A percentile compares a stretch with the other conserved stretches of the same genome.
These are phyloP conservation scores for Apamea anceps DNA, from an alignment of 2,888 invertebrate genomes.

Conservation along the genomic window DNA sequence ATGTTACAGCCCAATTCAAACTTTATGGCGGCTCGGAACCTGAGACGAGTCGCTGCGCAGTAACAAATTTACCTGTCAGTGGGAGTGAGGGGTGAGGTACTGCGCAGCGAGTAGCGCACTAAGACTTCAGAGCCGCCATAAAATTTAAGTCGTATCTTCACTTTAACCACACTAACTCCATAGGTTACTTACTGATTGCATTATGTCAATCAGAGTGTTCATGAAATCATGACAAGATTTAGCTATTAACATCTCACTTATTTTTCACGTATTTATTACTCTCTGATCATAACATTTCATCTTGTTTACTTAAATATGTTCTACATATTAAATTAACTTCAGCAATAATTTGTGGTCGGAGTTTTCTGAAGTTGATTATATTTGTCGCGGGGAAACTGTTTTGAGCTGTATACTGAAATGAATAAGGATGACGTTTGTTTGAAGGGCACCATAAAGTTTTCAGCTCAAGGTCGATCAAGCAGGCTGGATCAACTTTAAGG, in stretches of 20 bases:
- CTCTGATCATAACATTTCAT: neutral
- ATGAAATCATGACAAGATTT: neutral
- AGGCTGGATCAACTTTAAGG: neutral
- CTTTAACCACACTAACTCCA: neutral
- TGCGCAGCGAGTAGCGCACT: too few species aligned
- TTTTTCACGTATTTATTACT: neutral
- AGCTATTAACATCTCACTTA: neutral
- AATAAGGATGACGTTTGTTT: neutral
- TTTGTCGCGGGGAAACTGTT: slow-evolving; percentile 64
- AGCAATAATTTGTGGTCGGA: neutral
- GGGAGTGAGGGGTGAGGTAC: too few species aligned
- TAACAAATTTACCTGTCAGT: too few species aligned
- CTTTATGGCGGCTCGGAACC: too few species aligned
- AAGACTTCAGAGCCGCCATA: too few species aligned
- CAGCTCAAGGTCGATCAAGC: neutral
- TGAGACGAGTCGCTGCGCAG: too few species aligned
- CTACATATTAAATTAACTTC: neutral
- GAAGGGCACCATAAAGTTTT: neutral
- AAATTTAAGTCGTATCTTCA: too few species aligned
- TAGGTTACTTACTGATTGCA: neutral
- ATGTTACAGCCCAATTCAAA: too few species aligned
- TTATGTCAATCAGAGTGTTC: neutral
- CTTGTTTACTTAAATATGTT: neutral
- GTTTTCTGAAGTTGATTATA: neutral
- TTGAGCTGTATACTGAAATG: slow-evolving; percentile 69